Base-by-base conservation (phyloP, 2,888 invertebrate genomes). In the Noctua janthe region DNA sequence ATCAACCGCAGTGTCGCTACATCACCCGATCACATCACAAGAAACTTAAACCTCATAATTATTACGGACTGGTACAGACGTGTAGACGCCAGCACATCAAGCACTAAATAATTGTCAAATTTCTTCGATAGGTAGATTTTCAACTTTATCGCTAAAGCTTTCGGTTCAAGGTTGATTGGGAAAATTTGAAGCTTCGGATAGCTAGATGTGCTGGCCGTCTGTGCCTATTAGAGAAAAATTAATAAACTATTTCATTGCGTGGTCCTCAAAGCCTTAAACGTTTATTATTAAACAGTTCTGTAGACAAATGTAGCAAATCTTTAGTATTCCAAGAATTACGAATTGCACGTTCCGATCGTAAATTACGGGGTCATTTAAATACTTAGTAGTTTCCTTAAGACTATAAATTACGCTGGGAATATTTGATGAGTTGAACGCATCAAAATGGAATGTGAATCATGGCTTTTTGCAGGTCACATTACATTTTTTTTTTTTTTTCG, bases 321-420 rank as follows among this genome's bases (percentile, higher is more conserved):
- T 77, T 62, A 72, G 59, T 67, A 51, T 86, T 78, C 78, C n/a
- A 78, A 76, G 85, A 84, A 87, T 62, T 23, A 83, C 70, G 64
- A 86, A 86, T 70, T 77, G 74, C 72, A 59, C 43, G 80, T 83
- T 73, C 17, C 56, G n/a, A 69, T 70, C 56, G 78, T 76, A 82
- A 89, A 83, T 85, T 75, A 56, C 77, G 17, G 71, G 35, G 79
- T 80, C 81, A 74, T 88, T 89, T 81, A 83, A 85, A 85, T 83
- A 85, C 74, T 83, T 49, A 81, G 73, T 81, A 77, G 76, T 81
- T 82, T 81, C 87, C 84, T 83, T 62, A 67, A 71, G 49, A 72
- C 20, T 71, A 69, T 67, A 59, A 87, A 87, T 83, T 77, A 80
- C 62, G 62, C 51, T 81, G 74, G 43, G 80, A 73, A 79, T 80